phyloP scores from a whole-genome alignment of 2,888 invertebrate species.

The Aethes cnicana region DNA sequence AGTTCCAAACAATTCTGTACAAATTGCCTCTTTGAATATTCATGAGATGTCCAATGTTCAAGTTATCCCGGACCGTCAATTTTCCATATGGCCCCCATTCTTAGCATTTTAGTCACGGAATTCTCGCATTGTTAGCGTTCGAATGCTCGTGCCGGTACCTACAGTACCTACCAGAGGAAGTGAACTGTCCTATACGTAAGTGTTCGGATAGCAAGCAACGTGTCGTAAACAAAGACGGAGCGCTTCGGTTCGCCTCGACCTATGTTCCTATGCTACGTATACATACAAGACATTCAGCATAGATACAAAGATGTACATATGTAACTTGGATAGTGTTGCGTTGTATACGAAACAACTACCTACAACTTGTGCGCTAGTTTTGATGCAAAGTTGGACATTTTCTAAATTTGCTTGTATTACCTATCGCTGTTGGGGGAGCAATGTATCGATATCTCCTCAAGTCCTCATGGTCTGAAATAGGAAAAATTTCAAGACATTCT shows the following conservation, averaged over 20 bases:
- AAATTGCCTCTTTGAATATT: slow-evolving; percentile 27
- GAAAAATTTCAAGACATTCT: no score
- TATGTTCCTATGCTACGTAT: slow-evolving; percentile 41
- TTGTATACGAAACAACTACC: no score
- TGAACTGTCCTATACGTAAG: slow-evolving; percentile 31
- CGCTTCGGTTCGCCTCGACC: slow-evolving; percentile 53
- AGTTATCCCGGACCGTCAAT: slow-evolving; percentile 8
- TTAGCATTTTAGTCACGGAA: slow-evolving; percentile 22
- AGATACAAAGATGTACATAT: slow-evolving; percentile 15
- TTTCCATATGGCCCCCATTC: slow-evolving; percentile 19
- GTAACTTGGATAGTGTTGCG: slow-evolving; percentile 30
- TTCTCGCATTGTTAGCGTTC: slow-evolving; percentile 4
- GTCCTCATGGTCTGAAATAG: no score
- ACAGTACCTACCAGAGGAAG: slow-evolving; percentile 11
- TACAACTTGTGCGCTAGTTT: no score
- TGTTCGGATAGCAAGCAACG: slow-evolving; percentile 38
- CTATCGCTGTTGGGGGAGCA: no score
- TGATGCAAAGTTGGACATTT: no score
- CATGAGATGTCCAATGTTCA: slow-evolving; percentile 16
- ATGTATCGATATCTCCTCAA: no score
- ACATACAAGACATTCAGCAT: slow-evolving; percentile 19
- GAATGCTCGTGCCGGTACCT: neutral
- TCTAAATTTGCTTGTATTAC: no score
- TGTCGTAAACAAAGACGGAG: slow-evolving; percentile 47
- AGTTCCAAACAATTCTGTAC: slow-evolving; percentile 19